Evolutionary conservation across 1,140 invertebrate species (phyloP).

Genomic region (Cryptotermes secundus): DNA sequence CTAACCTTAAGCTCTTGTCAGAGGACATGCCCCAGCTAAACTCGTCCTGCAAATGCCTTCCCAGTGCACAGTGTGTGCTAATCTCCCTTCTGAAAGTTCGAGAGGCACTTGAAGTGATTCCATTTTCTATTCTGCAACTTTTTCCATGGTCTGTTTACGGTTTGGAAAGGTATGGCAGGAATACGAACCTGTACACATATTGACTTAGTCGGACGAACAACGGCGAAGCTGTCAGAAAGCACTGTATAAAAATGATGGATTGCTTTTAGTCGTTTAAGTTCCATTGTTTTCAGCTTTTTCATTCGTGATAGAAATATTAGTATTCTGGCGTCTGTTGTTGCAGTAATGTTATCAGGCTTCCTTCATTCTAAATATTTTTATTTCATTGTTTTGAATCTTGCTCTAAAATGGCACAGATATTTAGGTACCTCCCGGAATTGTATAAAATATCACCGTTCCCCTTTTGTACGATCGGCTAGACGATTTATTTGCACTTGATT

Average conservation of each 20-base stretch:
- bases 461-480: too few species aligned
- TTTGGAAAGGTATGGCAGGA: neutral
- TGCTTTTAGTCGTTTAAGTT: neutral
- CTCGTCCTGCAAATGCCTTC: too few species aligned
- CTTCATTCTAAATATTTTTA: neutral
- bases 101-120: neutral
- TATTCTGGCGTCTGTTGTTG: neutral
- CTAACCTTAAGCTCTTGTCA: too few species aligned
- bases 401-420: neutral
- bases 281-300: conserved; percentile 7
- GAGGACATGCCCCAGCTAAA: too few species aligned
- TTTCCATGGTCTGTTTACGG: neutral
- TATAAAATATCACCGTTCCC: neutral
- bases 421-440: neutral
- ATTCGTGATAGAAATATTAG: neutral
- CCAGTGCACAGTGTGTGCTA: neutral
- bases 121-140: neutral
- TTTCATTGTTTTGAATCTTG: neutral
- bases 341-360: neutral
- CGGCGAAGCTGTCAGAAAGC: neutral
- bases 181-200: neutral
- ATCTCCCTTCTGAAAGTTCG: neutral
- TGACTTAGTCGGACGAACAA: neutral
- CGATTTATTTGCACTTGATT: too few species aligned
- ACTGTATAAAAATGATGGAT: neutral